Evolutionary conservation across 2,113 vertebrate genomes (phyloP), one percentile per base, ranked within the genome.

Genomic region (Ciconia boyciana): DNA sequence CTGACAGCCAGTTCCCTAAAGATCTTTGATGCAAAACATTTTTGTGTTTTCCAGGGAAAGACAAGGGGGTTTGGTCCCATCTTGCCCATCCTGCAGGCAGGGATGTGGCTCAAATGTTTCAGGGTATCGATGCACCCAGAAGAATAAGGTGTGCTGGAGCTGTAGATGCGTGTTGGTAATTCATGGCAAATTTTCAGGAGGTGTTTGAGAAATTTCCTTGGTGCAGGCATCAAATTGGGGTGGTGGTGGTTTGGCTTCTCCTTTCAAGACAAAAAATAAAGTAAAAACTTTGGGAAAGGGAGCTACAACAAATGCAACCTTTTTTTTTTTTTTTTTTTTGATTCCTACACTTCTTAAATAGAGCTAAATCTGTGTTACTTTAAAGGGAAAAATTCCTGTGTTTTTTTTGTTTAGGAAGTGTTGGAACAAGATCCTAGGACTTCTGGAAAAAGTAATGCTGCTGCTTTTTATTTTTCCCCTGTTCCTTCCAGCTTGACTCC

Each of bases 81-180:
- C 48, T 52, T 41, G 60, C 22, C 60, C 77, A 46, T 22, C 52
- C 60, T 28, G 15, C 11, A 20, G 44, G 18, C 32, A 44, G 85
- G 79, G 49, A 55, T 25, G 24, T 16, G 64, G 36, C 13, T n/a
- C 6, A 0, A 0, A 4, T 1, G 1, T 32, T 75, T 43, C 2
- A 2, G 36, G 39, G 7, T 34, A 20, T 60, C 4, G 3, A 2
- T 44, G 54, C 31, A 15, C 54, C 34, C 34, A 10, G 43, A 32
- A 34, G 41, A 41, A 32, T 6, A 10, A 46, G 48, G 17, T 48
- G 49, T 61, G n/a, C 68, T 41, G 64, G 41, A 72, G 34, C 66
- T 58, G 11, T 7, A 14, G 49, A 18, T 7, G 9, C 11, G 28
- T 48, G 22, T 17, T 48, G 66, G 57, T n/a, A 60, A 58, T 9